These are phyloP conservation scores for Hoplias malabaricus DNA, from an alignment of 2,113 vertebrate genomes.

Conservation along the genomic window DNA sequence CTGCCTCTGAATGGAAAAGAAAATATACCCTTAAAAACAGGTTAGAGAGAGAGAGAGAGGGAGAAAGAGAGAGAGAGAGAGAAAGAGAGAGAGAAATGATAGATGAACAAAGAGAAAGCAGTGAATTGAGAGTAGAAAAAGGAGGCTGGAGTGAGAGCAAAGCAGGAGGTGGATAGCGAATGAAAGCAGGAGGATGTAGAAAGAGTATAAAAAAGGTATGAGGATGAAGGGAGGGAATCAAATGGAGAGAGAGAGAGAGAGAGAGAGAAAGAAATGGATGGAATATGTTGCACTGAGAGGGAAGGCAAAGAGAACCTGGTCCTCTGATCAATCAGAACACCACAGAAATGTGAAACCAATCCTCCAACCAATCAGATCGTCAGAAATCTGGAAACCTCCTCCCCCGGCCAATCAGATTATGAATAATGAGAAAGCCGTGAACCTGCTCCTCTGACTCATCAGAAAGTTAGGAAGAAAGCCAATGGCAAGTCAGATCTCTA, in stretches of 20 bases:
- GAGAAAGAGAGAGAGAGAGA: not conserved
- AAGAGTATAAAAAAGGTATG: not conserved
- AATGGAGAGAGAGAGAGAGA: not conserved
- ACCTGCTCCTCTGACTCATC: too few species aligned
- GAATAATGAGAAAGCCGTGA: too few species aligned
- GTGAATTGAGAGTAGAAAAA: too few species aligned
- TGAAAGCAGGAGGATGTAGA: not conserved
- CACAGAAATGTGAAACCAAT: not conserved
- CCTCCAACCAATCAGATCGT: not conserved
- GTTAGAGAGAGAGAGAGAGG: not conserved
- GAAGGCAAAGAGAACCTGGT: not conserved
- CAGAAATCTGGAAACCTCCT: too few species aligned
- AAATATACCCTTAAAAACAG: too few species aligned
- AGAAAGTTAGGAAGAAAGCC: not conserved
- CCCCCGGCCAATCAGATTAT: too few species aligned
- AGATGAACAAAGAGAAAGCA: too few species aligned
- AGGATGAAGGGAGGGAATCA: not conserved
- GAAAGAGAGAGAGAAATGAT: not conserved
- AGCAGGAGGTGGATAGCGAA: not conserved
- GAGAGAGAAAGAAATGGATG: not conserved
- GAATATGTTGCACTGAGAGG: too few species aligned
- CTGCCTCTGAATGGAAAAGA: slow-evolving; percentile 66
- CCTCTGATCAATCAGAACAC: not conserved
- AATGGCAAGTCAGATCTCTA: not conserved
- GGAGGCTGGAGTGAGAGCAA: too few species aligned